phyloP scores from a whole-genome alignment of 2,797 vertebrate species.

The Gallinago solitaria region DNA sequence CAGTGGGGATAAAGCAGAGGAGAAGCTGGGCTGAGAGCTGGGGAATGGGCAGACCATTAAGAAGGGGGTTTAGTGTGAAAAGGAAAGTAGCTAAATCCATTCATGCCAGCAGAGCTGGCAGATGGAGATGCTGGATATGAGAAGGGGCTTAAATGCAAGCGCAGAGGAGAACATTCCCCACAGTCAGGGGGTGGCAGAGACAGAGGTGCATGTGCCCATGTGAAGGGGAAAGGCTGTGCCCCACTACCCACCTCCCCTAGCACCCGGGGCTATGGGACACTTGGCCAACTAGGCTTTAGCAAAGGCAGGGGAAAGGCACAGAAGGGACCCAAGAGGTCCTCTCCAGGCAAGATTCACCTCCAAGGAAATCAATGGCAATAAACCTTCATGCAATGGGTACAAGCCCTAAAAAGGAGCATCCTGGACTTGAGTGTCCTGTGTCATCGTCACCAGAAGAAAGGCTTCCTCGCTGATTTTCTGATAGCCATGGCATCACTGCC shows the following conservation, averaged over 20 bases:
- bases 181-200: neutral
- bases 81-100: neutral
- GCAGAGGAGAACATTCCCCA: neutral
- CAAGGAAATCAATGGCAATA: neutral
- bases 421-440: neutral
- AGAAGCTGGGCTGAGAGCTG: neutral
- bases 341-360: neutral
- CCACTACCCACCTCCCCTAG: neutral
- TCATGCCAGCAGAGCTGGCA: neutral
- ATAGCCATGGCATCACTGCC: neutral
- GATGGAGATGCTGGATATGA: neutral
- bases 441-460: neutral
- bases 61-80: neutral
- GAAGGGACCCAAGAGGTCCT: neutral
- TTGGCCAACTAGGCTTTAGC: neutral
- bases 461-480: neutral
- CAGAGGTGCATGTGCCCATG: neutral
- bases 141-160: neutral
- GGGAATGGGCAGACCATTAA: neutral
- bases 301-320: neutral
- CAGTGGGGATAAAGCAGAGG: neutral
- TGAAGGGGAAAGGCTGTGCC: neutral
- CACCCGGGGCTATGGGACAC: neutral
- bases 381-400: fast-evolving
- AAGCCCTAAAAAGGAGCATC: neutral